Evolutionary conservation across 2,797 vertebrate genomes (phyloP), one percentile per base, ranked within the genome.

Genomic region (Lutjanus campechanus): DNA sequence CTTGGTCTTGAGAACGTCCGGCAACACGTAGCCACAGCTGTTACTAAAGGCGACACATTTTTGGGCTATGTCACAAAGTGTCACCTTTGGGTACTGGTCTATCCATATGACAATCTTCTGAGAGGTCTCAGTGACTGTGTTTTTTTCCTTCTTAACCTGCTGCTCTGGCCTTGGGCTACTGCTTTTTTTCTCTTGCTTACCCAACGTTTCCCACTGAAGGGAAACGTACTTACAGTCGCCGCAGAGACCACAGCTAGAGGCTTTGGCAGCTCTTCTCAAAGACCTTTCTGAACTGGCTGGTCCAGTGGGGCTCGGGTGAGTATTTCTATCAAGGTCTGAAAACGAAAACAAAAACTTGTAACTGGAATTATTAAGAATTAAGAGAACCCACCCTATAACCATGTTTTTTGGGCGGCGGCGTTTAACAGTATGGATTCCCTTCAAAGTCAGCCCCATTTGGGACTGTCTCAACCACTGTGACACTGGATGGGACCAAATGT

Each of bases 51-150:
- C n/a, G 1, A 89, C 69, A 85, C 77, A 92, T 47, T 76, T 87
- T 79, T 81, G 71, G 61, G 88, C 81, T 58, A 95, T 20, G 36
- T 95, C 88, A 62, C 93, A 95, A 62, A 95, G 93, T 0, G 41
- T 90, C 82, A 95, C 92, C 62, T 76, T 87, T 2, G 91, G 92
- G 62, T 89, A 79, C 66, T 46, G 84, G 49, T 74, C 40, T 47
- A 82, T 69, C 84, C 85, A 85, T 47, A 82, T 43, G 0, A 67
- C 5, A 41, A 72, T 67, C 51, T 88, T 81, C 61, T 85, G 59
- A 10, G 71, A 36, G 19, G 20, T 17, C n/a, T 85, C 36, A 29
- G 41, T 50, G 44, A 16, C 51, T 66, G 22, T 0, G 16, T 60
- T 80, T 51, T 29, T 47, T 16, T 50, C 58, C 22, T 59, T 19